phyloP scores from a whole-genome alignment of 2,797 vertebrate genomes.

The Miichthys miiuy region DNA sequence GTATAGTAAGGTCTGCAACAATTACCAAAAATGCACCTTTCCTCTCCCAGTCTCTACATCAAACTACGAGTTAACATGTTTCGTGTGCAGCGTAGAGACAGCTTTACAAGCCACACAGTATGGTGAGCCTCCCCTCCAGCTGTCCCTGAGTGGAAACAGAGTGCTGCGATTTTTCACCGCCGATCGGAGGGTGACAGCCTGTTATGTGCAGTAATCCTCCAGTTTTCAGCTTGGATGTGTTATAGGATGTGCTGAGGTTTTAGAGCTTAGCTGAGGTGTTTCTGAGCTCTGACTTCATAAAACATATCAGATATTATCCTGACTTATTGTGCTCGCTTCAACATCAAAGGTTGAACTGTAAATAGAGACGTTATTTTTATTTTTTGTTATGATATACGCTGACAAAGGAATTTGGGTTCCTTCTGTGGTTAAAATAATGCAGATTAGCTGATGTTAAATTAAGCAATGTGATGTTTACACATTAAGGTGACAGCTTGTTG shows the following conservation, averaged over 20 bases:
- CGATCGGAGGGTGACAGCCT: conserved; percentile 33
- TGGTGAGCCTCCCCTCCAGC: conserved; percentile 25
- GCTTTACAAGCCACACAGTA: conserved; percentile 25
- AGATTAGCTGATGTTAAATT: background rate
- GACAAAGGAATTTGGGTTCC: background rate
- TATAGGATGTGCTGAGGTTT: conserved; percentile 43
- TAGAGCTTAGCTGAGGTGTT: conserved; percentile 57
- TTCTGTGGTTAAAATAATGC: background rate
- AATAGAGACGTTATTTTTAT: conserved; percentile 14
- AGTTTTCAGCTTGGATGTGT: conserved; percentile 33
- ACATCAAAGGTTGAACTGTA: background rate
- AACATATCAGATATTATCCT: conserved; percentile 28
- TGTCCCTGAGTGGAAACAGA: conserved; percentile 62
- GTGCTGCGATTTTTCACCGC: conserved; percentile 54
- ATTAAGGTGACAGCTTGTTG: conserved; percentile 31
- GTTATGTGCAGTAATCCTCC: conserved; percentile 51
- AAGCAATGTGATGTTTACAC: conserved; percentile 3
- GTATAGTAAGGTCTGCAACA: background rate
- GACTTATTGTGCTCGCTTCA: conserved; percentile 28
- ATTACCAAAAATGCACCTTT: conserved; percentile 1
- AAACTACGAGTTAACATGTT: background rate
- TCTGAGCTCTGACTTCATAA: conserved; percentile 39
- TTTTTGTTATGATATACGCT: background rate
- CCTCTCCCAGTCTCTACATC: conserved; percentile 7
- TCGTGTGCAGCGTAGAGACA: background rate